These are phyloP conservation scores for Philereme vetulata DNA, from an alignment of 2,888 invertebrate genomes.

Conservation along the genomic window DNA sequence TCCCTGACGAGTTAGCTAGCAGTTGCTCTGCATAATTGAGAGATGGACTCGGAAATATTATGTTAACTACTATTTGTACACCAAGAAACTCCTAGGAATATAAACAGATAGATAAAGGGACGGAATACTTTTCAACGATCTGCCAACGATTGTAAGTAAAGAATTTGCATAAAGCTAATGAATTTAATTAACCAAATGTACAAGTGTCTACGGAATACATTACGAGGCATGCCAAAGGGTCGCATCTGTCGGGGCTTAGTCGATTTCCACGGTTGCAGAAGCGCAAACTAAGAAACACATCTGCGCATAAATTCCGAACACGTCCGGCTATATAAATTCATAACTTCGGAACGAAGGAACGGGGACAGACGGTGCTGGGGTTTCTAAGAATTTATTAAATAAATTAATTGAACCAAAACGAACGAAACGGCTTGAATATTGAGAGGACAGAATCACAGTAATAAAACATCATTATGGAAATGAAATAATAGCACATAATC, in stretches of 20 bases:
- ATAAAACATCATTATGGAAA: conserved; percentile 40
- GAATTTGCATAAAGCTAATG: conserved; percentile 7
- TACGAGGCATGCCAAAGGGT: conserved; percentile 37
- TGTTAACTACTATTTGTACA: conserved; percentile 26
- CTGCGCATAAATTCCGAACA: conserved; percentile 74
- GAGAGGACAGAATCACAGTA: conserved; percentile 48
- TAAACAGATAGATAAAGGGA: conserved; percentile 15
- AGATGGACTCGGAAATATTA: conserved; percentile 36
- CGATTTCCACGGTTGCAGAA: conserved; percentile 55
- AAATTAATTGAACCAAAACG: conserved; percentile 77
- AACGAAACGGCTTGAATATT: conserved; percentile 65
- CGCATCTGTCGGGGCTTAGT: conserved; percentile 53
- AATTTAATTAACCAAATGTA: conserved; percentile 6
- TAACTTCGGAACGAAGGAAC: conserved; percentile 65
- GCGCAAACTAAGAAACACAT: conserved; percentile 69
- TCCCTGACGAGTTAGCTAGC: conserved; percentile 49
- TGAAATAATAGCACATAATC: conserved; percentile 31
- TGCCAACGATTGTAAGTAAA: neutral
- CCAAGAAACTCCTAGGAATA: conserved; percentile 10
- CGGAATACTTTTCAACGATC: neutral
- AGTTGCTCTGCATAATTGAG: conserved; percentile 39
- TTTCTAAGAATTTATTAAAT: conserved; percentile 75
- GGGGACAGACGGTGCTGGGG: conserved; percentile 65
- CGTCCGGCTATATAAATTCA: conserved; percentile 79
- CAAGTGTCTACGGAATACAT: conserved; percentile 19